Percentiles rank a stretch among this genome's conserved stretches.
phyloP scores from a whole-genome alignment of 2,797 vertebrate species.

The Micrastur ruficollis region DNA sequence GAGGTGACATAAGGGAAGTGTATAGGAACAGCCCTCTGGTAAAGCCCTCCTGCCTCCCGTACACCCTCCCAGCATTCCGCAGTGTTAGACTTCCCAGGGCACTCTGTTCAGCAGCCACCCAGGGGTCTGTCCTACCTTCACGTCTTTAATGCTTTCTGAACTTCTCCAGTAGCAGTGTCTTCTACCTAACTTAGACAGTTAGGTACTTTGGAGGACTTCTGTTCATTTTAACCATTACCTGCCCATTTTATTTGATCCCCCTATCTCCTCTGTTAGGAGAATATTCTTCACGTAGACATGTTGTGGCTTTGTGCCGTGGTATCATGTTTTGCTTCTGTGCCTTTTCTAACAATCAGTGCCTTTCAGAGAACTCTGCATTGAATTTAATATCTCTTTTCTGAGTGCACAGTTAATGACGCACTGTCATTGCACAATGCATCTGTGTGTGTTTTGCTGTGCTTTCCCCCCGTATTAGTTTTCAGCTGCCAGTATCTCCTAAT shows the following conservation, averaged over 20 bases:
- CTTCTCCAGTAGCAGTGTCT: no score
- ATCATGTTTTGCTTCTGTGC: neutral
- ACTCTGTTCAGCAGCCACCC: neutral
- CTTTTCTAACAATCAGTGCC: neutral
- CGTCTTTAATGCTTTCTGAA: neutral
- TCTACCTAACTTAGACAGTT: no score
- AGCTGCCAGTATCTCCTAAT: neutral
- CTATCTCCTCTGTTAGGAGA: neutral
- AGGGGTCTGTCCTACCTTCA: rapidly evolving
- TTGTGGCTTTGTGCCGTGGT: neutral
- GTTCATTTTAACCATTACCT: neutral
- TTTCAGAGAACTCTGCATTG: neutral
- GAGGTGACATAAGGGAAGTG: neutral
- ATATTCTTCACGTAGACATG: no score
- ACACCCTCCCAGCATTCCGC: neutral
- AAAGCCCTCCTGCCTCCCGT: neutral
- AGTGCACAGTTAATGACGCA: rapidly evolving
- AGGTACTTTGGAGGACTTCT: neutral
- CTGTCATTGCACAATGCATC: neutral
- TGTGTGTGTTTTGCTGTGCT: neutral
- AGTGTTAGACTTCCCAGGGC: no score
- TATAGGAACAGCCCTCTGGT: neutral
- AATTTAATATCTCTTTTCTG: neutral
- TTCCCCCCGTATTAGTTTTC: neutral
- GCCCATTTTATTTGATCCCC: neutral